Conservation (phyloP, 2,113 vertebrate species). For the Datnioides undecimradiatus region DNA sequence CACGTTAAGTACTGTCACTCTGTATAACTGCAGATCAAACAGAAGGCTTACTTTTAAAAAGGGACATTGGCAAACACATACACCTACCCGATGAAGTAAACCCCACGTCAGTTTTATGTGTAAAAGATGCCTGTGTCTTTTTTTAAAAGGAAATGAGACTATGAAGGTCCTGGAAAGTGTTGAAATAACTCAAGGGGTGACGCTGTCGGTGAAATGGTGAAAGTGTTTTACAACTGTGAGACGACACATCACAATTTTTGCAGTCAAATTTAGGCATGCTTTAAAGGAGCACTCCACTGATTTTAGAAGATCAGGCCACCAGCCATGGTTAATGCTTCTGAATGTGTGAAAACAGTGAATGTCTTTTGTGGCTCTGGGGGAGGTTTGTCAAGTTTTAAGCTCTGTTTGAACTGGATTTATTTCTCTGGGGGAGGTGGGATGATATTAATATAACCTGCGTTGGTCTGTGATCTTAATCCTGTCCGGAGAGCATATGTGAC, state of each 20-base stretch:
- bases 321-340: background rate
- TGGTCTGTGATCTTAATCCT: background rate
- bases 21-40: slow-evolving; percentile 44
- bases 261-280: background rate
- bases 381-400: background rate
- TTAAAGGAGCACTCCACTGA: slow-evolving; percentile 26
- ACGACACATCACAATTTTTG: background rate
- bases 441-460: background rate
- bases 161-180: slow-evolving; percentile 76
- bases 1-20: slow-evolving; percentile 60
- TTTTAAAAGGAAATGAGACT: slow-evolving; percentile 52
- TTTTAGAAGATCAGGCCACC: background rate
- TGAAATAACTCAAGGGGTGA: background rate
- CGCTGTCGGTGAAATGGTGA: background rate
- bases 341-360: no score
- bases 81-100: slow-evolving; percentile 48
- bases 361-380: background rate
- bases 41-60: slow-evolving; percentile 47
- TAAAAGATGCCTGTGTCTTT: slow-evolving; percentile 48
- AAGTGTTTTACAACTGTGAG: slow-evolving; percentile 2
- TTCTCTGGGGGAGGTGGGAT: background rate
- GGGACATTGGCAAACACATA: slow-evolving; percentile 60
- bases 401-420: background rate
- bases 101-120: slow-evolving; percentile 37
- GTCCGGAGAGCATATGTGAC: rapidly evolving